phyloP scores from a whole-genome alignment of 2,797 vertebrate species.

The Liasis olivaceus region DNA sequence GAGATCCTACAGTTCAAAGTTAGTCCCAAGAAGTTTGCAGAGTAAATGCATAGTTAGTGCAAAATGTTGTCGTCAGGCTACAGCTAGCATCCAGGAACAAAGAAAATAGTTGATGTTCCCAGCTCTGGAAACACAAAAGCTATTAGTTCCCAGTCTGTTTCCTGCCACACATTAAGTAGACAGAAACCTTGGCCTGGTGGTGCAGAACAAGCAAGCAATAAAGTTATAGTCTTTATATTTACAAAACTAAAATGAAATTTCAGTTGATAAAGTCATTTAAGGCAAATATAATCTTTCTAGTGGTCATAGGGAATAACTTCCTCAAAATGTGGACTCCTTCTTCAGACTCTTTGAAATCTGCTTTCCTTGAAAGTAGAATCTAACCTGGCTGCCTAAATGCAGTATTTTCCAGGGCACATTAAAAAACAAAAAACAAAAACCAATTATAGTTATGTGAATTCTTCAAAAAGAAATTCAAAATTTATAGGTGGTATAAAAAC shows the following conservation, averaged over 20 bases:
- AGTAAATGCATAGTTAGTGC: not conserved
- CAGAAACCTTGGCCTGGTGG: not conserved
- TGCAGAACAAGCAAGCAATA: not conserved
- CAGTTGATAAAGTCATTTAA: not conserved
- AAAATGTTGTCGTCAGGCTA: not conserved
- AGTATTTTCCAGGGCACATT: not conserved
- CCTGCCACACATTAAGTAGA: not conserved
- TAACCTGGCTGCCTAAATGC: not conserved
- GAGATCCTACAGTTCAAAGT: not conserved
- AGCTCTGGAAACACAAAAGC: not conserved
- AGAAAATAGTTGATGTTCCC: not conserved
- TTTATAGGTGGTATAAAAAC: not conserved
- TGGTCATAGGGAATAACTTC: not conserved
- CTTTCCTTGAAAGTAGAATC: not conserved
- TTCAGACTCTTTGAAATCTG: not conserved
- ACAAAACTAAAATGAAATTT: not conserved
- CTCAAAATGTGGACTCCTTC: not conserved
- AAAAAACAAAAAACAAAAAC: not conserved
- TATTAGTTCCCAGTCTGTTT: not conserved
- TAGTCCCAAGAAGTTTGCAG: not conserved
- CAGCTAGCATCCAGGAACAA: not conserved
- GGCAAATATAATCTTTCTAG: not conserved
- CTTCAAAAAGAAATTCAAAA: not conserved
- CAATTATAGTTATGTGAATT: not conserved
- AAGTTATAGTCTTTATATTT: not conserved